phyloP scores from a whole-genome alignment of 2,113 vertebrate species.

The Meleagris gallopavo region DNA sequence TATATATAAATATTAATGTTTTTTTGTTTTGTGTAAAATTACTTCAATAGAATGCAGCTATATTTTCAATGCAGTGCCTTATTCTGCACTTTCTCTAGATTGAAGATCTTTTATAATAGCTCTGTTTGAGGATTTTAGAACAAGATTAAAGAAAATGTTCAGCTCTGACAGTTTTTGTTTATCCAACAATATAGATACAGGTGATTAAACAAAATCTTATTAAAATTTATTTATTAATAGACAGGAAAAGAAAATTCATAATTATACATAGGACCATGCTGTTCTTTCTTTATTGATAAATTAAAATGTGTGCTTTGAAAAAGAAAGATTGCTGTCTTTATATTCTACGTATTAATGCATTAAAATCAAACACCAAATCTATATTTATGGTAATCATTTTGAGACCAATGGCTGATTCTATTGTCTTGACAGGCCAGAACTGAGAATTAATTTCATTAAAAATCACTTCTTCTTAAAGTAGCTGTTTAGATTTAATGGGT shows the following conservation, averaged over 20 bases:
- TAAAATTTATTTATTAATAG: not conserved
- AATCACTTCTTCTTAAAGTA: not conserved
- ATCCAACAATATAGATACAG: not conserved
- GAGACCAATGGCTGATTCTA: not conserved
- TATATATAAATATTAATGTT: not conserved
- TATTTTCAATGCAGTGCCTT: not conserved
- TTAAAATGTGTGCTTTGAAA: not conserved
- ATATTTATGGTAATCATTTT: not conserved
- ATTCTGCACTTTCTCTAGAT: not conserved
- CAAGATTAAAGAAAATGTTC: not conserved
- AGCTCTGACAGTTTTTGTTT: not conserved
- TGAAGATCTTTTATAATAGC: not conserved
- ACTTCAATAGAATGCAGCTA: not conserved
- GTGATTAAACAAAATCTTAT: not conserved
- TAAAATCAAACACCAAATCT: not conserved
- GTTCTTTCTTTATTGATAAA: not conserved
- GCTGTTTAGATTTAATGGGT: not conserved
- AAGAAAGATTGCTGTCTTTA: not conserved
- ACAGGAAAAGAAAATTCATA: not conserved
- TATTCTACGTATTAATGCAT: not conserved
- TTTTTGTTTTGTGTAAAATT: not conserved
- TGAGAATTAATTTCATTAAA: not conserved
- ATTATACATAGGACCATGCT: rapidly evolving
- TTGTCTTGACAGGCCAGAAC: not conserved
- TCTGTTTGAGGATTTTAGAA: not conserved